Conservation (phyloP, 2,113 vertebrate species). For the Brachionichthys hirsutus region DNA sequence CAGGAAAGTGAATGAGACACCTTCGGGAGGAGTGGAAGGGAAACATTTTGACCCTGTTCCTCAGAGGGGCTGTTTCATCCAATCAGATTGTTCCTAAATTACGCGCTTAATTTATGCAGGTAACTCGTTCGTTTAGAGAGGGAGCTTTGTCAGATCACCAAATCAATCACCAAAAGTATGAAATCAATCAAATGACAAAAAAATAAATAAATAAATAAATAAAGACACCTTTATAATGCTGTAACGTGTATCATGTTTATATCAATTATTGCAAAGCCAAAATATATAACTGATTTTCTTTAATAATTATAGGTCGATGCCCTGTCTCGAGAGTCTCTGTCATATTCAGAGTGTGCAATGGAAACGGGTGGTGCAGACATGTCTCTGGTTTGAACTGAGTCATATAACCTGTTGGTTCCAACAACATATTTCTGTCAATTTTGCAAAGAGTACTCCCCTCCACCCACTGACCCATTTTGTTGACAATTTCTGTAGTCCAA, state of each 20-base stretch:
- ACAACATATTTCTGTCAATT: constrained; percentile 33
- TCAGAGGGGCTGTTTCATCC: constrained; percentile 29
- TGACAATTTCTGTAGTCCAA: neutral
- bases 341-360: constrained; percentile 36
- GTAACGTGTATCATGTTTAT: neutral
- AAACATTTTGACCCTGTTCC: constrained; percentile 37
- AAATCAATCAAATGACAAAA: neutral
- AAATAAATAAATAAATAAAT: neutral
- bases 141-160: neutral
- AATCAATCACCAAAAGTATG: neutral
- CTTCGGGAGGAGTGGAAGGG: constrained; percentile 38
- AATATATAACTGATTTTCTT: neutral
- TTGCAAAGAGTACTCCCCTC: constrained; percentile 11
- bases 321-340: constrained; percentile 1
- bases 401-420: constrained; percentile 48
- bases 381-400: constrained; percentile 45
- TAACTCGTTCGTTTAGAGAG: neutral
- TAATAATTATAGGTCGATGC: constrained; percentile 9
- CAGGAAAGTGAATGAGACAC: constrained; percentile 77
- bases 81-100: constrained; percentile 25
- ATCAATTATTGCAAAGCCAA: neutral
- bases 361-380: constrained; percentile 57
- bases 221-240: neutral
- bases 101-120: neutral
- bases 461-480: neutral